Base-by-base conservation (phyloP, 2,888 invertebrate genomes). In the Ceramica pisi region DNA sequence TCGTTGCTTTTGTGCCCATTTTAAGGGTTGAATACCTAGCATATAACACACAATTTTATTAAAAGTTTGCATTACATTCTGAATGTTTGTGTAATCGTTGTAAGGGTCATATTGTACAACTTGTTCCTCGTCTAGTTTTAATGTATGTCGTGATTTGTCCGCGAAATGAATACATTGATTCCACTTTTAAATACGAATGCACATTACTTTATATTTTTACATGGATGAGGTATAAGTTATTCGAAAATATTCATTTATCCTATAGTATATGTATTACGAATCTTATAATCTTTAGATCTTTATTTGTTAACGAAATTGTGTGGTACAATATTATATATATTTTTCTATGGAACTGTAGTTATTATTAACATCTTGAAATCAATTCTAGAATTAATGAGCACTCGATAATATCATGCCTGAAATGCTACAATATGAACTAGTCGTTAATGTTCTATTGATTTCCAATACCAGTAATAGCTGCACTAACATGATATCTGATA, bases 331-430 rank as follows among this genome's bases (percentile, higher is more conserved):
- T 85, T 80, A 91, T 92, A 92, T 94, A 93, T 94, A 94, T 93
- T 93, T 92, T 92, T 94, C 87, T 93, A 93, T 92, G 83, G 84
- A 90, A 90, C 87, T 92, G 90, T 93, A 92, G 90, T 89, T 89
- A 85, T 87, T 70, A 87, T 88, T 88, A 86, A 87, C 83, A 78
- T 90, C 89, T 88, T 84, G 81, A 88, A 53, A 61, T 62, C 53
- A 62, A 68, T 56, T 62, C 61, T 59, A 64, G 41, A 67, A 60
- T 70, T 38, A 80, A 79, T 61, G 60, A 56, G 63, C 26, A 66
- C 50, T 66, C 61, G 51, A 51, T 65, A 65, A 48, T 53, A 65
- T 75, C 59, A 65, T 62, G 67, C 64, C 62, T 55, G 61, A 68
- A 72, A 61, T 66, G 44, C 74, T 74, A 46, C 65, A 56, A 55